Evolutionary conservation across 1,140 invertebrate genomes (phyloP), one percentile per base, ranked within the genome.

Genomic region (Drosophila seguyi): DNA sequence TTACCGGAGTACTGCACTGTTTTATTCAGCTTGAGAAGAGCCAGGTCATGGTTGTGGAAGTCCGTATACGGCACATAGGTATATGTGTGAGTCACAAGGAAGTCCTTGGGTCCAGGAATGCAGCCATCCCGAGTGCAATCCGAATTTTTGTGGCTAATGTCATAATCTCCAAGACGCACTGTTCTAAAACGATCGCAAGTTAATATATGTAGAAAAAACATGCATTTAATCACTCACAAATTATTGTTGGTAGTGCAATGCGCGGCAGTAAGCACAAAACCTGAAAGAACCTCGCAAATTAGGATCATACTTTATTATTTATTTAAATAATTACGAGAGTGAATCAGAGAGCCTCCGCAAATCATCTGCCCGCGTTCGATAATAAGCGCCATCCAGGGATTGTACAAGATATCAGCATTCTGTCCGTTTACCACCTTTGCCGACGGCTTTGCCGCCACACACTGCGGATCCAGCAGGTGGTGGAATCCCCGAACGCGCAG

Each of bases 301-400:
- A 25, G 2, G 2, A 25, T 25, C 25, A 25, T 25, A 31, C 10
- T 10, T 11, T 8, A 20, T 20, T n/a, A 6, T 6, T 36, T 53
- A 16, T 36, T 16, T 3, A 36, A 36, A 36, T 53, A 22, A 10
- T 55, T 22, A 55, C 52, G 52, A 11, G 52, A 55, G 34, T 55
- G 52, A 11, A 55, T 55, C 31, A 55, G 14, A 6, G 52, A 55
- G 14, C 52, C 52, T n/a, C 52, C 52, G 34, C 52, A 55, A 10
- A 25, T 38, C 31, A 38, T 38, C 2, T 6, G 8, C 0, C 52
- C 52, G 31, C 52, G 34, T 4, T 55, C 52, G 3, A 55, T 22
- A 25, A 55, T 38, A 0, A 38, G 1, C 8, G 52, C 52, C 52
- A 55, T 55, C 52, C 52, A 55, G 20, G 52, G 52, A 38, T 38